These are phyloP conservation scores for Trachelus tabidus DNA, from an alignment of 2,888 invertebrate species.

Conservation along the genomic window DNA sequence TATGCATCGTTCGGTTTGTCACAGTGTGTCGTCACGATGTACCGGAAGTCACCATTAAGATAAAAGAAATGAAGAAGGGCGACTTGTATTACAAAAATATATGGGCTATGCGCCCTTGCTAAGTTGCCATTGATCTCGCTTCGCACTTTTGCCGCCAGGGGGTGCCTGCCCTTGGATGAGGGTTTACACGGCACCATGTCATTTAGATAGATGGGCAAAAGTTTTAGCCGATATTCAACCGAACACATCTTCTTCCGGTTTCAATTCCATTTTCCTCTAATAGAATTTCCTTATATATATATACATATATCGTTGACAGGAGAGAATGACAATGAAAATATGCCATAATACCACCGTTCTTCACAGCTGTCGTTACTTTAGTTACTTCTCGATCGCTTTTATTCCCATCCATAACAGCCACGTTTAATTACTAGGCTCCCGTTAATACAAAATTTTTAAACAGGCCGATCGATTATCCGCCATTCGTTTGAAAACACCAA, in stretches of 20 bases:
- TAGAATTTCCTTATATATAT: conserved; percentile 21
- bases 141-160: not conserved
- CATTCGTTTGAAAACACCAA: not conserved
- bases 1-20: not conserved
- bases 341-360: not conserved
- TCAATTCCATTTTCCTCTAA: conserved; percentile 26
- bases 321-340: not conserved
- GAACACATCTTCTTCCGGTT: conserved; percentile 24
- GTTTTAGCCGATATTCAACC: conserved; percentile 18
- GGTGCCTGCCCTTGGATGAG: not conserved
- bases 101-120: conserved; percentile 1
- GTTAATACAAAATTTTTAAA: not conserved
- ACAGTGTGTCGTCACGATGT: not conserved
- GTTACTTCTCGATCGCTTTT: not conserved
- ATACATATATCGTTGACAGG: not conserved
- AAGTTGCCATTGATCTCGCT: not conserved
- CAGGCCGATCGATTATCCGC: not conserved
- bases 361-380: not conserved
- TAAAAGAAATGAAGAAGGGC: not conserved
- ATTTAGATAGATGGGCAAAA: conserved; percentile 30
- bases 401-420: not conserved
- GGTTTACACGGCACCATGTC: conserved; percentile 4
- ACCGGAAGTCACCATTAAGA: not conserved
- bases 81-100: conserved; percentile 28
- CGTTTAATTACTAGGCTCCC: not conserved